Base-by-base conservation (phyloP, 2,888 invertebrate genomes). In the Campaea margaritaria region DNA sequence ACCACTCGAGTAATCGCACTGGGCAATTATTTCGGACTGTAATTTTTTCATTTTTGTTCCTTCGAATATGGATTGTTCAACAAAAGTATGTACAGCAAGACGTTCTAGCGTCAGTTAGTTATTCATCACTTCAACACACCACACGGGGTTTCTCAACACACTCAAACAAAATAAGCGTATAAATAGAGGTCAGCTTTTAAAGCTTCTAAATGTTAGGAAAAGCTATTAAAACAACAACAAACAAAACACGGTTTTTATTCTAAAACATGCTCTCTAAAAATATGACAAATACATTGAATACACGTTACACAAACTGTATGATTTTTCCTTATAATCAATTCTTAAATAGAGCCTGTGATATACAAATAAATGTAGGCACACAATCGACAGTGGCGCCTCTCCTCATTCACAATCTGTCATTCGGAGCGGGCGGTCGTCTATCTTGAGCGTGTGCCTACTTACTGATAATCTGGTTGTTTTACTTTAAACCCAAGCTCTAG, bases 211-310 rank as follows among this genome's bases (percentile, higher is more conserved):
- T 75, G 85, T 89, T 90, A 89, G 86, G 87, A 74, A 77, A 79
- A 83, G 85, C 83, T 78, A 89, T 81, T 86, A 86, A 92, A 92
- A 92, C 89, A 85, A 91, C 89, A 84, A 85, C 87, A 85, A 91
- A 91, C 90, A 91, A 90, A 91, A 89, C 86, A 90, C 83, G 69
- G 75, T 78, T 73, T 90, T 90, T 91, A 90, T 90, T 90, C 79
- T 82, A 83, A 78, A 85, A 89, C 91, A 91, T 89, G 90, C 90
- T 81, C 36, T 74, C 64, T 74, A 79, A 75, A 75, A 80, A 84
- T 85, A 83, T 80, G 50, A 50, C 46, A 75, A 76, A 75, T 82
- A 84, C 80, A 82, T 69, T 67, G 73, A 81, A 76, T 79, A 79
- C 63, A 76, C 67, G 65, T 73, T 80, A 79, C 58, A 66, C 82